These are phyloP conservation scores for Spizaetus ornatus DNA, from an alignment of 2,113 vertebrate genomes.

Conservation along the genomic window DNA sequence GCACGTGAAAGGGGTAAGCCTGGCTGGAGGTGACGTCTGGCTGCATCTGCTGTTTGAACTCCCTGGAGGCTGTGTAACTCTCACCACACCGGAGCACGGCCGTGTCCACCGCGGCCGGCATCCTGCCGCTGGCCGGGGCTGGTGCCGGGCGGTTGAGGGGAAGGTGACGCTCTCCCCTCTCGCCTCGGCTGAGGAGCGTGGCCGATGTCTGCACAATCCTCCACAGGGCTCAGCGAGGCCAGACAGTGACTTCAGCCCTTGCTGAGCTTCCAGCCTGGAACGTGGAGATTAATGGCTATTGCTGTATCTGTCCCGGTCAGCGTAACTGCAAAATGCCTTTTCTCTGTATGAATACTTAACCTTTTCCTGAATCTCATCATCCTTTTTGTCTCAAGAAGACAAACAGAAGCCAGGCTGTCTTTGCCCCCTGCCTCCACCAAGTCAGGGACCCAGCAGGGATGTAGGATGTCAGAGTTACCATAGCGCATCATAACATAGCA, in stretches of 20 bases:
- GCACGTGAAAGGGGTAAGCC: neutral
- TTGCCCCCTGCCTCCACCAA: neutral
- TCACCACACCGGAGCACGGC: neutral
- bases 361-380: neutral
- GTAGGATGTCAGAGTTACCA: neutral
- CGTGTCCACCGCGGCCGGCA: neutral
- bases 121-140: neutral
- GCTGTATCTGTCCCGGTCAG: neutral
- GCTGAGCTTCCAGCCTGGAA: neutral
- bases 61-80: neutral
- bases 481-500: too few species aligned
- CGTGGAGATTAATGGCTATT: neutral
- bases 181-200: neutral
- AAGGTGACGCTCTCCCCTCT: constrained; percentile 53
- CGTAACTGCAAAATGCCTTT: neutral
- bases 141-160: constrained; percentile 34
- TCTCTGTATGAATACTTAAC: neutral
- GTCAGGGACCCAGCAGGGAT: neutral
- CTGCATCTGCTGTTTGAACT: neutral
- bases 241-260: neutral
- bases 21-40: neutral
- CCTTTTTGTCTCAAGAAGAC: neutral
- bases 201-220: neutral
- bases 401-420: neutral
- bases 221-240: neutral